A percentile compares a stretch with the other conserved stretches of the same genome.
These are phyloP conservation scores for Zaprionus lineosus DNA, from an alignment of 2,888 invertebrate species.

Conservation along the genomic window DNA sequence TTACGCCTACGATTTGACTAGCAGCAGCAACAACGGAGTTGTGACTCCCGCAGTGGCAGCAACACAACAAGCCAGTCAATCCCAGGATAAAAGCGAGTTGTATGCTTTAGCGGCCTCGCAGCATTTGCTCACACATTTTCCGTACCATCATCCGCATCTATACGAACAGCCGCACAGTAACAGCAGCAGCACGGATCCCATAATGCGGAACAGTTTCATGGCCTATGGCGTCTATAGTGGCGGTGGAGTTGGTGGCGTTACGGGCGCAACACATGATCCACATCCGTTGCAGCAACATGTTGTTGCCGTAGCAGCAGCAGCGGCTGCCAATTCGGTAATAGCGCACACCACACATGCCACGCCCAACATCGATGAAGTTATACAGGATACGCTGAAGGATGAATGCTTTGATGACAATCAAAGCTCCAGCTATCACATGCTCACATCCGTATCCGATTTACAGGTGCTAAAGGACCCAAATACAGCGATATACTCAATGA, in stretches of 20 bases:
- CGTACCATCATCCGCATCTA: constrained; percentile 32
- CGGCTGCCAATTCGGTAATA: constrained; percentile 51
- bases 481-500: constrained; percentile 62
- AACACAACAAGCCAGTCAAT: constrained; percentile 25
- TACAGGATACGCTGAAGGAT: constrained; percentile 82
- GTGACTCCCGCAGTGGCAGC: constrained; percentile 42
- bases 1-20: constrained; percentile 57
- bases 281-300: constrained; percentile 66
- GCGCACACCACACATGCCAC: constrained; percentile 55
- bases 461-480: constrained; percentile 79
- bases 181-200: constrained; percentile 67
- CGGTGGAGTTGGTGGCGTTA: constrained; percentile 41
- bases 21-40: constrained; percentile 51
- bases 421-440: constrained; percentile 79
- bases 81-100: constrained; percentile 53
- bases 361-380: constrained; percentile 82
- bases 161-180: constrained; percentile 45
- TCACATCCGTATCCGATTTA: constrained; percentile 79
- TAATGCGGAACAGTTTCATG: constrained; percentile 80
- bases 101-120: constrained; percentile 62
- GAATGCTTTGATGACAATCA: constrained; percentile 82
- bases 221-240: constrained; percentile 67
- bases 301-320: constrained; percentile 59
- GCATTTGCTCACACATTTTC: constrained; percentile 61
- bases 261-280: constrained; percentile 46